Base-by-base conservation (phyloP, 2,113 vertebrate genomes). In the Istiophorus platypterus region DNA sequence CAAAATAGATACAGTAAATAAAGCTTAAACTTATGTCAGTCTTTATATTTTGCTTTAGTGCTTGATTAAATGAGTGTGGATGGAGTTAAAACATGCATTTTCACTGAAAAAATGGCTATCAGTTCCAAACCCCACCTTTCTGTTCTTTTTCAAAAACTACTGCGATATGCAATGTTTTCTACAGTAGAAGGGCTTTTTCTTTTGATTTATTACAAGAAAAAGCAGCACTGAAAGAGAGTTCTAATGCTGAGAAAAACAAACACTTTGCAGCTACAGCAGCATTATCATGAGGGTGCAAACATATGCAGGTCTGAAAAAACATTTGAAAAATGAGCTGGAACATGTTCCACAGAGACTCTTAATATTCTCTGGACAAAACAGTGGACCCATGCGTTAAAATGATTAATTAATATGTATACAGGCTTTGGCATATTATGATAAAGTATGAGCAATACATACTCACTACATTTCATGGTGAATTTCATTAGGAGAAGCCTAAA, bases 401-500 rank as follows among this genome's bases (percentile, higher is more conserved):
- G 24, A 90, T 72, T 67, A 87, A 87, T 81, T 91, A 82, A 87
- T 51, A 78, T 73, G 72, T 74, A 82, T 75, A 77, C 1, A 47
- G 42, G 27, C 54, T 70, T 63, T 63, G 84, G 58, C 79, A 76
- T 45, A 72, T 83, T 61, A 61, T 52, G 79, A 91, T 83, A 78
- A 90, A 85, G 54, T 39, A 61, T 29, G 20, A 78, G 80, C 78
- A 87, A 82, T 49, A 73, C 78, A 82, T 78, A 85, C 63, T 65
- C 31, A 51, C 45, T 34, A 54, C 68, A 20, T 64, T 61, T 80
- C 74, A 76, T 47, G 75, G 56, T 56, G 72, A 69, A 70, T 91
- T 85, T 86, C 76, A 91, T 92, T 89, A 88, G 72, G 9, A 64
- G 49, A 76, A 20, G 62, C 49, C 62, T 78, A 86, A 90, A 91